phyloP scores from a whole-genome alignment of 1,140 invertebrate genomes.

The Theocolax elegans region DNA sequence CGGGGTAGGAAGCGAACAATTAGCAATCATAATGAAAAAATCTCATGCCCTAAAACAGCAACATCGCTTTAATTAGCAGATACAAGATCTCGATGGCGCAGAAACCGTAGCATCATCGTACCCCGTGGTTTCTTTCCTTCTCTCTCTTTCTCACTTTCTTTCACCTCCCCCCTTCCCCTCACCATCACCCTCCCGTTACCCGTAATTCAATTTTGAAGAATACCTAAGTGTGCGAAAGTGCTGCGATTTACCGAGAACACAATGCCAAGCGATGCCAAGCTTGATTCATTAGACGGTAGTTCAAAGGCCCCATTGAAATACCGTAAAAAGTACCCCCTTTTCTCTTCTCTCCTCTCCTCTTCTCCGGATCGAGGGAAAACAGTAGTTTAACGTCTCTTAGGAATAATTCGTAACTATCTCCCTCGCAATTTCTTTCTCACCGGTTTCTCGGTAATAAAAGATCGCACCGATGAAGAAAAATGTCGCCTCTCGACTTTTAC shows the following conservation, averaged over 20 bases:
- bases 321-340: constrained; percentile 7
- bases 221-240: constrained; percentile 28
- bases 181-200: too few relatives aligned
- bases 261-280: not conserved
- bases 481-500: not conserved
- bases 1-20: too few relatives aligned
- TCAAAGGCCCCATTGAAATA: constrained; percentile 13
- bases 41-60: not conserved
- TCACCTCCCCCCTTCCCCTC: too few relatives aligned
- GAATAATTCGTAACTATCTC: not conserved
- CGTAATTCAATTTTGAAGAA: constrained; percentile 30
- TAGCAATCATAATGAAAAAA: not conserved
- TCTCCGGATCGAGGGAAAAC: not conserved
- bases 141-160: too few relatives aligned
- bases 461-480: not conserved
- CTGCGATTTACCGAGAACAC: constrained; percentile 12
- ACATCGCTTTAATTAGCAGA: not conserved
- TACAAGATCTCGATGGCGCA: not conserved
- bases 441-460: not conserved
- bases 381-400: constrained; percentile 19
- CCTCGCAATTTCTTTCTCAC: not conserved
- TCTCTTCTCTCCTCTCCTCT: too few relatives aligned
- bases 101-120: not conserved
- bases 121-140: constrained; percentile 3
- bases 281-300: constrained; percentile 11